These are phyloP conservation scores for Salminus brasiliensis DNA, from an alignment of 2,113 vertebrate species.

Conservation along the genomic window DNA sequence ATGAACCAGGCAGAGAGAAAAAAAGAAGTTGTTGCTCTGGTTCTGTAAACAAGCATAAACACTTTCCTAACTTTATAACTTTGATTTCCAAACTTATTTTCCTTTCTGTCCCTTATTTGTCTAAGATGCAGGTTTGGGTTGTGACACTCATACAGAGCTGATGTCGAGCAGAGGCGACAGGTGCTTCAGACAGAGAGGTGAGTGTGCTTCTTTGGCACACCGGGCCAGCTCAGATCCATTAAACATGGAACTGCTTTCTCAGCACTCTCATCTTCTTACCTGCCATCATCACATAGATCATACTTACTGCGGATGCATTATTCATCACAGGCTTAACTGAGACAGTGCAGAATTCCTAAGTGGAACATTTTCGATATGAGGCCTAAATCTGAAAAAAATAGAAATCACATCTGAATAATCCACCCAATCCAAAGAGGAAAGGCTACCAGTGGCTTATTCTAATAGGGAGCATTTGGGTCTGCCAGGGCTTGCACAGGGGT, in stretches of 20 bases:
- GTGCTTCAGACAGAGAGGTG: not conserved
- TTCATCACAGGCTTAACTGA: not conserved
- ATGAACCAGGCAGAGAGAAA: no score
- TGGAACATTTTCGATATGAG: no score
- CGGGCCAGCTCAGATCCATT: constrained; percentile 23
- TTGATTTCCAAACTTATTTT: not conserved
- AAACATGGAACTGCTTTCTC: constrained; percentile 15
- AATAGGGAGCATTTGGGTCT: no score
- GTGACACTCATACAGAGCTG: not conserved
- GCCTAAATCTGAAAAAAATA: no score
- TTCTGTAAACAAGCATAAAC: no score
- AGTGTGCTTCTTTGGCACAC: not conserved
- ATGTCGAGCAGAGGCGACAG: not conserved
- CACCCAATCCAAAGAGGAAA: no score
- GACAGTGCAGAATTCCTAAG: not conserved
- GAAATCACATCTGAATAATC: no score
- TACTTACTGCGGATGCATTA: not conserved
- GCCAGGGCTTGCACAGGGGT: no score
- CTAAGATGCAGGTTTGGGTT: not conserved
- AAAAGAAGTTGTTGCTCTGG: no score
- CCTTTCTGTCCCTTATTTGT: not conserved
- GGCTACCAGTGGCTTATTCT: no score
- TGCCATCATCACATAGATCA: not conserved
- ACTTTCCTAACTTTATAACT: no score
- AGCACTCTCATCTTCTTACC: not conserved